phyloP scores from a whole-genome alignment of 1,140 invertebrate genomes.

The Pissodes strobi region DNA sequence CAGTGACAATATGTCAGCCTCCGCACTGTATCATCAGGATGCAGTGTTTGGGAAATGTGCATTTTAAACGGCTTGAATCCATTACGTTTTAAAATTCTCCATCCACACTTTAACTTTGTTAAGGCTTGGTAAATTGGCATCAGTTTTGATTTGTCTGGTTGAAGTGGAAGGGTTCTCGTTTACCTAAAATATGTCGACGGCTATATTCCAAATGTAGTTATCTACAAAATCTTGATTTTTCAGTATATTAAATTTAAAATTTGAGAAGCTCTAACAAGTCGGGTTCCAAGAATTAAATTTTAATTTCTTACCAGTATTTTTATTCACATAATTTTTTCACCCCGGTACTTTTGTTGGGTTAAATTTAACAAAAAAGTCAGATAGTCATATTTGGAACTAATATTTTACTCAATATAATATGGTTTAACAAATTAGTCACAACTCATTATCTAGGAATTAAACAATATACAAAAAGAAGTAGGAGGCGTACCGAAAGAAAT shows the following conservation, averaged over 20 bases:
- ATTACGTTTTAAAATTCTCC: no score
- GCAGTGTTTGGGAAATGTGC: no score
- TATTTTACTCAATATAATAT: not conserved
- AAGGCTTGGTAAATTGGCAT: no score
- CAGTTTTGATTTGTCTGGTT: no score
- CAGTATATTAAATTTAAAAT: not conserved
- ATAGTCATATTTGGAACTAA: not conserved
- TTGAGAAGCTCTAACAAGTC: not conserved
- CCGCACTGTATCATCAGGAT: no score
- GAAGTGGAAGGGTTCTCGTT: no score
- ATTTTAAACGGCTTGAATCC: no score
- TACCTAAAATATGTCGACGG: not conserved
- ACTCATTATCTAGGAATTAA: not conserved
- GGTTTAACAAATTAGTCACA: not conserved
- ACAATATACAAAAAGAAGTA: no score
- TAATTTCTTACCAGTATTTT: not conserved
- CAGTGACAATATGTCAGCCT: no score
- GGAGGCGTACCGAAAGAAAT: no score
- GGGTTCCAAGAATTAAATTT: not conserved
- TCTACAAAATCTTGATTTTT: not conserved
- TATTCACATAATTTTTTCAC: not conserved
- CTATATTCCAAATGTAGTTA: not conserved
- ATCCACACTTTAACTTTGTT: no score
- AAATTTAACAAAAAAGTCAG: not conserved
- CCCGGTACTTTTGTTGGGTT: not conserved